Base-by-base conservation (phyloP, 2,888 invertebrate genomes). In the Lordiphosa andalusiaca region DNA sequence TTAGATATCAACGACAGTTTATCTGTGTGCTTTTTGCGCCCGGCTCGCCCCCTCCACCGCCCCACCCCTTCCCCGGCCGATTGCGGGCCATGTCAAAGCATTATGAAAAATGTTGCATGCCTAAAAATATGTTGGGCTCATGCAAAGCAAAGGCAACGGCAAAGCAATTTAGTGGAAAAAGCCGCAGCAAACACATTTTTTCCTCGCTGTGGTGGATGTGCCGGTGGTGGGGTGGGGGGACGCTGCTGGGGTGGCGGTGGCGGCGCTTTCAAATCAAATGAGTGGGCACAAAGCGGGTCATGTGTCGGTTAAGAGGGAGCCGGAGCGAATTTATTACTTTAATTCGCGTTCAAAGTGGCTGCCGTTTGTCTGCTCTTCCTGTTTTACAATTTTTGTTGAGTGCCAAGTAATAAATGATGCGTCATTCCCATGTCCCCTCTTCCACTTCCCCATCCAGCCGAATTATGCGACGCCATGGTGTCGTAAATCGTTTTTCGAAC, bases 31-130 rank as follows among this genome's bases (percentile, higher is more conserved):
- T 38, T 63, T 44, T 30, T 30, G 30, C 30, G 30, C 30, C 10
- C 30, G 47, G 41, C 46, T 36, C 16, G 37, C 21, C 19, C 6
- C 39, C 13, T 23, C 12, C 38, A 19, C 25, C 3, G 13, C 16
- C 6, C n/a, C n/a, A n/a, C n/a, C 19, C 6, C 39, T 21, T 23
- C 12, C 38, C 25, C 25, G 3, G 13, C 16, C 6, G 44, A 30
- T 35, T 36, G 37, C 46, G 42, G 33, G 41, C 53, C 60, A 71
- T 59, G 66, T 68, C 72, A 59, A 55, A 48, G 57, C 66, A 73
- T 76, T 76, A 81, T 76, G 82, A 81, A 81, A 76, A 73, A 76
- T 76, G 81, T 81, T 53, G 78, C 73, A 68, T 54, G 76, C 77
- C 77, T 64, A 67, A 76, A 76, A 76, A 76, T 76, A 76, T 76